Percentiles rank a stretch among this genome's conserved stretches.
Evolutionary conservation across 2,888 invertebrate species (phyloP).

Genomic region (Heliconius charithonia): DNA sequence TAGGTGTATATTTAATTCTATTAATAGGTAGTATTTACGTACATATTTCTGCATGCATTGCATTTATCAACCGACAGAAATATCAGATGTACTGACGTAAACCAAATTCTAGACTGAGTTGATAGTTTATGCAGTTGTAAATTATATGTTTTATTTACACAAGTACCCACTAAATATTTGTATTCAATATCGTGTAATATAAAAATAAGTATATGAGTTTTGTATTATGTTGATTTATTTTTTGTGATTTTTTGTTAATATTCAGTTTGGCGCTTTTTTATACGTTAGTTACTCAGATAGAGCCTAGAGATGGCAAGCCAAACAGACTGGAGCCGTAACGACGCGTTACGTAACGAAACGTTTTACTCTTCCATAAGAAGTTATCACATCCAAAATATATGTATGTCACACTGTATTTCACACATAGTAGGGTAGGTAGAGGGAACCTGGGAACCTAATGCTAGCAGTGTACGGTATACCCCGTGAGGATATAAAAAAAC

Average conservation of each 20-base stretch:
- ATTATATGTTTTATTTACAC: neutral
- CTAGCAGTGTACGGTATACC: too few relatives aligned
- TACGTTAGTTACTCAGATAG: too few relatives aligned
- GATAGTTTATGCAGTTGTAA: conserved; percentile 2
- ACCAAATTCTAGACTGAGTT: neutral
- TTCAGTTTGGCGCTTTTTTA: neutral
- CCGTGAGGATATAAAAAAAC: neutral
- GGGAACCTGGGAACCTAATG: too few relatives aligned
- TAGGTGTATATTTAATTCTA: neutral
- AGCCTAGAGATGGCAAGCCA: too few relatives aligned
- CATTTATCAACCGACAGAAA: conserved; percentile 11
- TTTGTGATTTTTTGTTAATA: too few relatives aligned
- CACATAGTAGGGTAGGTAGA: too few relatives aligned
- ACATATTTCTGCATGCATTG: neutral
- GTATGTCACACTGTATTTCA: too few relatives aligned
- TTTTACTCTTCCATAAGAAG: too few relatives aligned
- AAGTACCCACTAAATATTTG: neutral
- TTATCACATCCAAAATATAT: too few relatives aligned
- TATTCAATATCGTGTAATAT: neutral
- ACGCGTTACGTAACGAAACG: too few relatives aligned
- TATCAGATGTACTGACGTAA: conserved; percentile 20
- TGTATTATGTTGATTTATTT: neutral
- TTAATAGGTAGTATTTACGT: neutral
- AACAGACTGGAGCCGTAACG: too few relatives aligned
- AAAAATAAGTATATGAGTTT: neutral